phyloP scores from a whole-genome alignment of 2,797 vertebrate species.

The Lophius americanus region DNA sequence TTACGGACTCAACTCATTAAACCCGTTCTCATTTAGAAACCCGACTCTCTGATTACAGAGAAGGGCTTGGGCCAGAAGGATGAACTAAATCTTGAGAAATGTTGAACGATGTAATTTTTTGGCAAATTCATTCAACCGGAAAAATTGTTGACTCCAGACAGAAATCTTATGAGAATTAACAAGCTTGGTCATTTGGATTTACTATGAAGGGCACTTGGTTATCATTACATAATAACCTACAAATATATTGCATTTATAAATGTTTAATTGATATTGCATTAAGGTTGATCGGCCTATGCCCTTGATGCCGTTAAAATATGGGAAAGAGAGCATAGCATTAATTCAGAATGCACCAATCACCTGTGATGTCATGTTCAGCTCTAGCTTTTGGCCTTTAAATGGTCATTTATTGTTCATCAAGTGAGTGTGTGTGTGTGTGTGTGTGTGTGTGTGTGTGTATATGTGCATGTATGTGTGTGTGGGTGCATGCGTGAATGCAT shows the following conservation, averaged over 20 bases:
- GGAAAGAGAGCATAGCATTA: conserved; percentile 25
- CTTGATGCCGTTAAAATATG: conserved; percentile 63
- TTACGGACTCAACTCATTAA: conserved; percentile 29
- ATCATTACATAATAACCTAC: conserved; percentile 51
- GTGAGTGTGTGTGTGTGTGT: conserved; percentile 23
- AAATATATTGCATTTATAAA: conserved; percentile 65
- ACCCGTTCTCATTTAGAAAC: conserved; percentile 16
- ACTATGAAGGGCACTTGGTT: conserved; percentile 59
- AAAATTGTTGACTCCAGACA: conserved; percentile 42
- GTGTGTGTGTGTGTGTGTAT: conserved; percentile 34
- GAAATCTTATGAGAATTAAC: conserved; percentile 57
- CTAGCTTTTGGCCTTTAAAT: conserved; percentile 73
- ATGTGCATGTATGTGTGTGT: conserved; percentile 59
- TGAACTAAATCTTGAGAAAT: conserved; percentile 56
- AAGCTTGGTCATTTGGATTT: conserved; percentile 66
- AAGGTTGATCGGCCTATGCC: conserved; percentile 57
- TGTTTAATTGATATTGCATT: conserved; percentile 51
- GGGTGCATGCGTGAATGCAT: no score
- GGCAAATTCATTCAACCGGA: conserved; percentile 51
- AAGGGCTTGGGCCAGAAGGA: conserved; percentile 42
- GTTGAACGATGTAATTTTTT: conserved; percentile 48
- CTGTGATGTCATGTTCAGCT: conserved; percentile 60
- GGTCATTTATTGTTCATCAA: conserved; percentile 71
- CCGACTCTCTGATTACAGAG: conserved; percentile 29
- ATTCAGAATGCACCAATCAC: conserved; percentile 51